Evolutionary conservation across 1,140 invertebrate species (phyloP).

Genomic region (Drosophila repletoides): DNA sequence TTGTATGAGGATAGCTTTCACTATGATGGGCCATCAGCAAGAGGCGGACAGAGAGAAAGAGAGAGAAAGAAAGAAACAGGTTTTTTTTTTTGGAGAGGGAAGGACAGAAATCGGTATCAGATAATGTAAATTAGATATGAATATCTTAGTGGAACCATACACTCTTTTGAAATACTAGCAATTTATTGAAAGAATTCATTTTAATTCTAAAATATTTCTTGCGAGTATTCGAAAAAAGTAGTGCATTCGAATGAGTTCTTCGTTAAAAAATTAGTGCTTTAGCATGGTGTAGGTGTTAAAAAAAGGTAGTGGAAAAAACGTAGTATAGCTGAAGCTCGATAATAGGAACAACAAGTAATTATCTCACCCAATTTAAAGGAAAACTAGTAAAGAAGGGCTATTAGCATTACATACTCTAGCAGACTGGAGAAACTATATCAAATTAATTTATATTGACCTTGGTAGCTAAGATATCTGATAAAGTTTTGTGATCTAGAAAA

Average conservation of each 20-base stretch:
- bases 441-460: too few relatives aligned
- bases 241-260: constrained; percentile 5
- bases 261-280: too few relatives aligned
- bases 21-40: neutral
- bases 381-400: too few relatives aligned
- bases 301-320: neutral
- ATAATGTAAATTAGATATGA: too few relatives aligned
- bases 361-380: too few relatives aligned
- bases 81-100: neutral
- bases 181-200: neutral
- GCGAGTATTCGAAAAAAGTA: neutral
- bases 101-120: too few relatives aligned
- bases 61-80: neutral
- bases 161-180: constrained; percentile 7
- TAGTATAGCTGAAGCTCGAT: neutral
- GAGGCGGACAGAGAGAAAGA: neutral
- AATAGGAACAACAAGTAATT: too few relatives aligned
- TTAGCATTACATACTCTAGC: too few relatives aligned
- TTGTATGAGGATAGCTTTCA: too few relatives aligned
- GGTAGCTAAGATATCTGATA: too few relatives aligned
- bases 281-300: constrained; percentile 20
- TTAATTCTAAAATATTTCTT: neutral
- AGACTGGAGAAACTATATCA: too few relatives aligned
- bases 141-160: constrained; percentile 1
- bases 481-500: too few relatives aligned